These are phyloP conservation scores for Andrena bicolor DNA, from an alignment of 2,888 invertebrate species.

Conservation along the genomic window DNA sequence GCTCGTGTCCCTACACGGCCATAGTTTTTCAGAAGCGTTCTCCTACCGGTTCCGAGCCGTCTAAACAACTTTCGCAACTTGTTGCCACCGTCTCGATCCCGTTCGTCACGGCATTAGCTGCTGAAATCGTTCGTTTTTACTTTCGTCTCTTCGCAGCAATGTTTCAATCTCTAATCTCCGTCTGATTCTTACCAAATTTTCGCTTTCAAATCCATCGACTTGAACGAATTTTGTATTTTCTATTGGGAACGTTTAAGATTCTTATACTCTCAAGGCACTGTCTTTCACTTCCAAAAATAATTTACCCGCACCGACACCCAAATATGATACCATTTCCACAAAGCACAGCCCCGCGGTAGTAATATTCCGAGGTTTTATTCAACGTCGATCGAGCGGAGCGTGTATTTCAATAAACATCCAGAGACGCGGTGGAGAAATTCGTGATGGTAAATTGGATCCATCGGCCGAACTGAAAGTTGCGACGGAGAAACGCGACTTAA, in stretches of 20 bases:
- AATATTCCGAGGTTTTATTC: background rate
- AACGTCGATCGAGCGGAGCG: background rate
- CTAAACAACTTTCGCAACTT: constrained; percentile 78
- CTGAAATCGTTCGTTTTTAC: constrained; percentile 33
- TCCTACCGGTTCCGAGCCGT: constrained; percentile 52
- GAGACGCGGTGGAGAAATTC: background rate
- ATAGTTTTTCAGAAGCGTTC: constrained; percentile 64
- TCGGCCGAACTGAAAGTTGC: constrained; percentile 38
- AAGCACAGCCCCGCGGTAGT: background rate
- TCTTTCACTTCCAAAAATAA: no score
- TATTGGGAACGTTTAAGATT: no score
- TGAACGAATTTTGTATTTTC: no score
- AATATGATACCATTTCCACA: background rate
- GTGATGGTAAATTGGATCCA: constrained; percentile 10
- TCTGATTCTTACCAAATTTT: no score
- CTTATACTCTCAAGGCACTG: no score
- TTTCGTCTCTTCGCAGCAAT: background rate
- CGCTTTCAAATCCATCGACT: no score
- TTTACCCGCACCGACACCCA: no score
- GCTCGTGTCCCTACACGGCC: constrained; percentile 56
- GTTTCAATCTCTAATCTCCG: background rate
- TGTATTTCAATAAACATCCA: background rate
- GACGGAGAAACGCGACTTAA: constrained; percentile 15
- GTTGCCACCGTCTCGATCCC: constrained; percentile 68
- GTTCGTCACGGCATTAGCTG: constrained; percentile 27